Evolutionary conservation across 2,113 vertebrate genomes (phyloP), one percentile per base, ranked within the genome.

Genomic region (Calyptommatus sinebrachiatus): DNA sequence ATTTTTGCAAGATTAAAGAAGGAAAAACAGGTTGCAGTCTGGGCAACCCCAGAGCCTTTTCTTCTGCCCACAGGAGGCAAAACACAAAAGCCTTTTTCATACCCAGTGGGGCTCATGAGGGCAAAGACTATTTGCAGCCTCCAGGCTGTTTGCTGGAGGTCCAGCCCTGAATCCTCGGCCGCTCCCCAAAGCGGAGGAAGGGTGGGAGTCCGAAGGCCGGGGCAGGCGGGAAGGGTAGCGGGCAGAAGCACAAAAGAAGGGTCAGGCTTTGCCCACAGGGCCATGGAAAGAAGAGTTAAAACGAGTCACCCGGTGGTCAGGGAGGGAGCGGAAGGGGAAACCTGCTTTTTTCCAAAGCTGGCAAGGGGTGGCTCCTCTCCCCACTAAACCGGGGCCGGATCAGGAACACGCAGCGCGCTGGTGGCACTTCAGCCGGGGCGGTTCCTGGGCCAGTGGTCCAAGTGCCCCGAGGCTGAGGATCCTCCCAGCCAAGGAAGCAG

Each of bases 101-200:
- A 46, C 35, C 62, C 48, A 63, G 16, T 73, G 48, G 14, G 4
- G 21, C 29, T 24, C 18, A 1, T 29, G 69, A 63, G 12, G 4
- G 60, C 29, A 61, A 50, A 50, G 50, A 14, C 9, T 21, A 62
- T 26, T 24, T 24, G 8, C 48, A 73, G 10, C 21, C 71, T 28
- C 31, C 5, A 1, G 41, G 79, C 79, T 80, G 68, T 73, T 60
- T 41, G 71, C 48, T 21, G 10, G 68, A 22, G 2, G 18, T 5
- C 53, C 48, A 29, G 50, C 65, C 48, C 48, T 78, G 76, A 78
- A 26, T 78, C 76, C 67, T 16, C 71, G n/a, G 71, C 62, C 28
- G 1, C 71, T 66, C 71, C 78, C 62, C 3, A 10, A 7, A 26
- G 68, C 8, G 6, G 46, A 53, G 22, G 20, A 8, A 28, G n/a